A percentile compares a stretch with the other conserved stretches of the same genome.
phyloP scores from a whole-genome alignment of 2,113 vertebrate species.

The Spizaetus ornatus region DNA sequence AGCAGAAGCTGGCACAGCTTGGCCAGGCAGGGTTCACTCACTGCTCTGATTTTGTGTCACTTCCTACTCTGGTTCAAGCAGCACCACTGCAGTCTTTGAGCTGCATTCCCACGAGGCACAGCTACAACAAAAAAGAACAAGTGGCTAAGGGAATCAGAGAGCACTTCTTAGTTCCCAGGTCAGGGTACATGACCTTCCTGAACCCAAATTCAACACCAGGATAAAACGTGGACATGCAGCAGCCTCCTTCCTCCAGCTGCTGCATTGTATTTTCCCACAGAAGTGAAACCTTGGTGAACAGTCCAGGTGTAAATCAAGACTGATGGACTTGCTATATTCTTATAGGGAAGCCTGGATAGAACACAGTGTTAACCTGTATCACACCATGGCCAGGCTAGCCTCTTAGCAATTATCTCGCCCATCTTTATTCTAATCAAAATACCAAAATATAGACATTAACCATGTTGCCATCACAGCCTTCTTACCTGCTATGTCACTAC shows the following conservation, averaged over 20 bases:
- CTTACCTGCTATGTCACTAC: neutral
- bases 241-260: neutral
- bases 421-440: neutral
- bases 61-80: neutral
- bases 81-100: neutral
- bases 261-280: neutral
- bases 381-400: neutral
- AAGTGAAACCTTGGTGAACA: neutral
- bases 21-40: neutral
- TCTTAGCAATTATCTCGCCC: neutral
- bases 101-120: neutral
- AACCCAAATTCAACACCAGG: neutral
- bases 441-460: neutral
- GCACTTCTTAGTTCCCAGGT: neutral
- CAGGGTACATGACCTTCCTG: neutral
- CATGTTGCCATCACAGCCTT: neutral
- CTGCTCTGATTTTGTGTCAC: neutral
- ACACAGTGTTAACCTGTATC: neutral
- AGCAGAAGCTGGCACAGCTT: neutral
- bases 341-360: neutral
- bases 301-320: neutral
- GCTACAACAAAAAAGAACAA: neutral
- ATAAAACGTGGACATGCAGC: neutral
- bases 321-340: neutral
- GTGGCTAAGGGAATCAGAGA: neutral